A percentile compares a stretch with the other conserved stretches of the same genome.
Evolutionary conservation across 2,797 vertebrate genomes (phyloP).

Genomic region (Distichodus sexfasciatus): DNA sequence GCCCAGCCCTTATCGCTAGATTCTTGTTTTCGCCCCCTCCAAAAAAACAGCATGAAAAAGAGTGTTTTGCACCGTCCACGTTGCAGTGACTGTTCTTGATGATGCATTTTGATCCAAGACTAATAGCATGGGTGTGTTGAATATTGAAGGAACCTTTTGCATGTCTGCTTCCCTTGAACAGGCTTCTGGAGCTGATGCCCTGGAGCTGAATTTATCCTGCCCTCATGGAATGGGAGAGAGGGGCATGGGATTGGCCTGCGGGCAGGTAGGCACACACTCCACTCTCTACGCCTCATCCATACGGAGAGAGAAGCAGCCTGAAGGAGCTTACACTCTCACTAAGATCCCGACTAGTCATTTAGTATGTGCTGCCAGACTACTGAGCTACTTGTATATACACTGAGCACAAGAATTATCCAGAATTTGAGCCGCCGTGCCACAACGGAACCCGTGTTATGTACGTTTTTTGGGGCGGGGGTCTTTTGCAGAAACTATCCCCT

Average conservation of each 20-base stretch:
- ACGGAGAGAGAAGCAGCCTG: constrained; percentile 38
- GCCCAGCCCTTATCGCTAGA: constrained; percentile 27
- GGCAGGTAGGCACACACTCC: constrained; percentile 73
- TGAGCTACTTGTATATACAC: constrained; percentile 13
- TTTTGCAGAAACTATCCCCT: no score
- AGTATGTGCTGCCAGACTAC: constrained; percentile 4
- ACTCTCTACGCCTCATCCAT: constrained; percentile 43
- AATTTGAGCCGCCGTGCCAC: no score
- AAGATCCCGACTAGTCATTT: not conserved
- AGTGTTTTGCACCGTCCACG: constrained; percentile 16
- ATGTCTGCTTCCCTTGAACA: constrained; percentile 54
- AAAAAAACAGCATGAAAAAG: not conserved
- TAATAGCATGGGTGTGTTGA: constrained; percentile 7
- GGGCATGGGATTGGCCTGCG: constrained; percentile 88
- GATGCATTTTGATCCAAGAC: constrained; percentile 1
- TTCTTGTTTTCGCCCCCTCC: constrained; percentile 17
- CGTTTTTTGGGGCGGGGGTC: no score
- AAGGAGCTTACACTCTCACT: constrained; percentile 39
- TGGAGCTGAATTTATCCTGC: constrained; percentile 85
- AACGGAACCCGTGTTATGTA: no score
- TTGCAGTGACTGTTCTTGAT: not conserved
- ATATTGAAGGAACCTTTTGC: constrained; percentile 33
- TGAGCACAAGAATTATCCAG: not conserved
- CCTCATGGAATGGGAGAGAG: constrained; percentile 87
- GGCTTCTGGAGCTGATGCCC: constrained; percentile 80